A percentile compares a stretch with the other conserved stretches of the same genome.
phyloP scores from a whole-genome alignment of 1,140 invertebrate species.

The Cherax quadricarinatus region DNA sequence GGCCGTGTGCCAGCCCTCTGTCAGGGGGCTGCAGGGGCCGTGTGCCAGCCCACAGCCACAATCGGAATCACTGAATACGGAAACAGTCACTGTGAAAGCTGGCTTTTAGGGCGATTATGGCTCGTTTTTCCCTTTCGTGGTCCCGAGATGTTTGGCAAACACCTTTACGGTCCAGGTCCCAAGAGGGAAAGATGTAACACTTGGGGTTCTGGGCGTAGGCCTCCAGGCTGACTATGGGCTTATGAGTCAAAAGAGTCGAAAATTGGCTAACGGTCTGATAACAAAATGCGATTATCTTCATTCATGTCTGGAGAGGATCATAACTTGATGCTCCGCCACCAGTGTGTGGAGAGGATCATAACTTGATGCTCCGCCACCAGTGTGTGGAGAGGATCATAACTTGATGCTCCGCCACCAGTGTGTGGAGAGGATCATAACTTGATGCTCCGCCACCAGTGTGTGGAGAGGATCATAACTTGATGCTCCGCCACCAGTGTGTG shows the following conservation, averaged over 20 bases:
- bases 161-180: background rate
- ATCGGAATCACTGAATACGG: background rate
- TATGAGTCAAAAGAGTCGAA: slow-evolving; percentile 3
- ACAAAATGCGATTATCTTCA: background rate
- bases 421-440: background rate
- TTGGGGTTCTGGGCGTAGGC: background rate
- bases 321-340: too few relatives aligned
- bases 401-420: background rate
- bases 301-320: background rate
- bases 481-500: background rate
- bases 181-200: background rate
- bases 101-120: background rate
- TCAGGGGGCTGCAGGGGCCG: background rate
- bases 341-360: too few relatives aligned
- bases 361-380: too few relatives aligned
- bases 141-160: background rate
- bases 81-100: background rate
- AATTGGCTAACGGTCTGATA: background rate
- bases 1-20: background rate
- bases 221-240: background rate
- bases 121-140: background rate
- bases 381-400: background rate
- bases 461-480: background rate
- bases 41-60: background rate
- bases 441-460: background rate